Evolutionary conservation across 2,888 invertebrate species (phyloP).

Genomic region (Taenaris catops): DNA sequence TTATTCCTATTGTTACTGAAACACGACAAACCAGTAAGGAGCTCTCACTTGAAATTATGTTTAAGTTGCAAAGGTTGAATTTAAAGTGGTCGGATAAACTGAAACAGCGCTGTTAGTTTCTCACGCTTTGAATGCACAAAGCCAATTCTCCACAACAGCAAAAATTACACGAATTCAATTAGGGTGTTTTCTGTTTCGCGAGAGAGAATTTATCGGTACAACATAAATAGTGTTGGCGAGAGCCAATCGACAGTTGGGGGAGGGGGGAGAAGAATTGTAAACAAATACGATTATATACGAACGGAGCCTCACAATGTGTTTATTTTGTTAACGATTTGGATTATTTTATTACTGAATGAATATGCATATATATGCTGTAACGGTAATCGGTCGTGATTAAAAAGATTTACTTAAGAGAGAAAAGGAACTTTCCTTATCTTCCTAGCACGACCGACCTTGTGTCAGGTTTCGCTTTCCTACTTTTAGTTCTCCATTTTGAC

Average conservation of each 20-base stretch:
- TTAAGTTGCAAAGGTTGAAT: slow-evolving; percentile 39
- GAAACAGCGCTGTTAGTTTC: slow-evolving; percentile 52
- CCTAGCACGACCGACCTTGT: too few species aligned
- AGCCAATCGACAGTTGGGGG: slow-evolving; percentile 53
- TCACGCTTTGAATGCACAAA: slow-evolving; percentile 64
- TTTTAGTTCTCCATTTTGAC: too few species aligned
- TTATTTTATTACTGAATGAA: slow-evolving; percentile 4
- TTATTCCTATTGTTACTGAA: neutral
- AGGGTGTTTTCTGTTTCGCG: slow-evolving; percentile 60
- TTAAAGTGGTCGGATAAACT: slow-evolving; percentile 41
- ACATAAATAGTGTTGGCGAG: slow-evolving; percentile 50
- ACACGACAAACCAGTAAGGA: slow-evolving; percentile 29
- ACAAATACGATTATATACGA: slow-evolving; percentile 29
- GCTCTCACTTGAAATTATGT: slow-evolving; percentile 39
- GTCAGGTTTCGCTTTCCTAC: too few species aligned
- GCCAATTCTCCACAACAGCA: slow-evolving; percentile 66
- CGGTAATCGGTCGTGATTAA: too few species aligned
- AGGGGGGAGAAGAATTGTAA: slow-evolving; percentile 24
- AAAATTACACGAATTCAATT: slow-evolving; percentile 75
- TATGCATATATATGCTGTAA: too few species aligned
- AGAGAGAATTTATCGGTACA: slow-evolving; percentile 54
- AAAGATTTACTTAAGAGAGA: too few species aligned
- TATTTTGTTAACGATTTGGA: neutral
- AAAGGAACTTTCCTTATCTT: too few species aligned
- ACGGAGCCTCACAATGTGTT: slow-evolving; percentile 12